Evolutionary conservation across 2,797 vertebrate species (phyloP).

Genomic region (Myotis findleyi): DNA sequence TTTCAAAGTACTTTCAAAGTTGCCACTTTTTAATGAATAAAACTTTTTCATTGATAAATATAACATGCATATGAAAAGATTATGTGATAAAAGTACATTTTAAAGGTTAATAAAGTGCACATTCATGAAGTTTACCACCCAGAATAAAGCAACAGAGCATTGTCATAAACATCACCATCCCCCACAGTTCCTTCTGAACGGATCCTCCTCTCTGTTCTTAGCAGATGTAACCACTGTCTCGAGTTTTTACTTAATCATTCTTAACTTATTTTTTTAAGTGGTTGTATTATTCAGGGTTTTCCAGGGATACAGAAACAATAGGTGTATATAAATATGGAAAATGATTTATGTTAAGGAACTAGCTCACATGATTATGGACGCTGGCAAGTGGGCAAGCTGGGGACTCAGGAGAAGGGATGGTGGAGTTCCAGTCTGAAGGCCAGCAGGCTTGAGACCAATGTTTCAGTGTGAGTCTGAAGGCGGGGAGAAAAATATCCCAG

Average conservation of each 20-base stretch:
- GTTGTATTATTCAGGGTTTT: background rate
- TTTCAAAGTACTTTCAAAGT: background rate
- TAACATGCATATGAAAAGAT: background rate
- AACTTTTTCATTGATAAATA: background rate
- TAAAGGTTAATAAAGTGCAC: background rate
- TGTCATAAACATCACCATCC: background rate
- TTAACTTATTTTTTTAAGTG: slow-evolving; percentile 18
- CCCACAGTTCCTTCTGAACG: background rate
- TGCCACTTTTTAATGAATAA: background rate
- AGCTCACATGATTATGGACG: background rate
- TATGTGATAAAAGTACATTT: background rate
- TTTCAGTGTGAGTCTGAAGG: background rate
- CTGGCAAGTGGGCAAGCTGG: background rate
- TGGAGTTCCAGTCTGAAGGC: too few species aligned
- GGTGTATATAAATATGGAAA: background rate
- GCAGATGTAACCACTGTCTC: background rate
- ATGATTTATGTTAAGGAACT: background rate
- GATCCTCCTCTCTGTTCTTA: background rate
- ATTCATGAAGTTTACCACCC: background rate
- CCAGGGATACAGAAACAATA: background rate
- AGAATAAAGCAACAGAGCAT: background rate
- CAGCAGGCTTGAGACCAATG: background rate
- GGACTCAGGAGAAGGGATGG: background rate
- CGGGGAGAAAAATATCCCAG: background rate
- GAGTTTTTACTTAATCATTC: background rate